Evolutionary conservation across 1,140 invertebrate genomes (phyloP).

Genomic region (Bombus polaris): DNA sequence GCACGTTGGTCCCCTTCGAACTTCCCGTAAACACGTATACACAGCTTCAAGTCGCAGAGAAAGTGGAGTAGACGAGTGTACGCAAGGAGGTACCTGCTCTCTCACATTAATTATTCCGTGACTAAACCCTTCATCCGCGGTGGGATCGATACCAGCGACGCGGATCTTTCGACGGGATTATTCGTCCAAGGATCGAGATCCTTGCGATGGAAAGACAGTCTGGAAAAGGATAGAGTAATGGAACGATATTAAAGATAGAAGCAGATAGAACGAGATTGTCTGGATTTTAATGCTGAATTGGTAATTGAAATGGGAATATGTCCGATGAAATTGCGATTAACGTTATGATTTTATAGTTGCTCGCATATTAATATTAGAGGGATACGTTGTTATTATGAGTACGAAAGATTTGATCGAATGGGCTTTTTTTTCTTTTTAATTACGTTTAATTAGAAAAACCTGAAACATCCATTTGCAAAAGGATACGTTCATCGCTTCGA

Average conservation of each 20-base stretch:
- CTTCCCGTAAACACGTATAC: constrained; percentile 63
- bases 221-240: constrained; percentile 26
- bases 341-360: neutral
- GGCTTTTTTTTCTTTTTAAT: too few species aligned
- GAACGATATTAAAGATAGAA: constrained; percentile 10
- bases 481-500: neutral
- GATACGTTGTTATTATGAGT: neutral
- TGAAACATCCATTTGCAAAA: neutral
- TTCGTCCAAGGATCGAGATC: constrained; percentile 63
- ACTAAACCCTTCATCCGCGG: constrained; percentile 68
- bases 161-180: constrained; percentile 69
- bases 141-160: constrained; percentile 68
- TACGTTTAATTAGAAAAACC: neutral
- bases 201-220: constrained; percentile 56
- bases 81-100: constrained; percentile 69
- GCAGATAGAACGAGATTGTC: constrained; percentile 13
- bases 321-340: neutral
- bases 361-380: neutral
- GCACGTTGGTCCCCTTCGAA: constrained; percentile 54
- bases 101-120: constrained; percentile 72
- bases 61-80: constrained; percentile 68
- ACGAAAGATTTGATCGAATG: too few species aligned
- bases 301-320: neutral
- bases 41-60: constrained; percentile 61
- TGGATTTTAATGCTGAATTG: constrained; percentile 38